Evolutionary conservation across 2,888 invertebrate genomes (phyloP), one percentile per base, ranked within the genome.

Genomic region (Mactromeris polynyma): DNA sequence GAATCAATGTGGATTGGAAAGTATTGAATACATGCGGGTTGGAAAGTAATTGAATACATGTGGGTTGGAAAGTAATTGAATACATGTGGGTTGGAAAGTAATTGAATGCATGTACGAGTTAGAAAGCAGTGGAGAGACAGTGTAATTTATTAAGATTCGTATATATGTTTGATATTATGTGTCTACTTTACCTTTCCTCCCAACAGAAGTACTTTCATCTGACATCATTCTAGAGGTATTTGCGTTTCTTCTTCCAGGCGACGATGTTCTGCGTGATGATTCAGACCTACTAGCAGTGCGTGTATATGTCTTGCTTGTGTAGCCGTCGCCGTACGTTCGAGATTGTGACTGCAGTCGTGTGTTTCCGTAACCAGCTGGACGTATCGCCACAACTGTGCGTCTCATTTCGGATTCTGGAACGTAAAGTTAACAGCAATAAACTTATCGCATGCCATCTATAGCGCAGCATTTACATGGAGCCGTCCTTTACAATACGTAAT

Each of bases 301-400:
- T 73, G 14, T 73, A 33, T 36, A 73, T 33, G 73, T 73, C 9
- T 73, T 73, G 36, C 73, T 73, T 17, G 73, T 73, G 19, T 78
- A 73, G 17, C 26, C 19, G 17, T 33, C 33, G 1, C 36, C 36
- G 33, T 33, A 73, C 17, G 17, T 73, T 73, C 73, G 31, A 31
- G 81, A 33, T 36, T 73, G 36, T 0, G 33, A 54, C 33, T 31
- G 79, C 6, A 46, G 31, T 17, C 46, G 33, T 6, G 69, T 42
- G 14, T 38, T 82, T 19, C 89, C 89, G 38, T 51, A 87, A 14
- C 88, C 90, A 6, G 86, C 31, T 2, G 89, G 88, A 3, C 88
- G 85, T 11, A 90, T 77, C 17, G 85, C 83, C n/a, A 90, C 89
- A 36, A 88, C 58, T 3, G 90, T 92, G 6, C 88, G 87, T 21